Conservation (phyloP, 2,113 vertebrate species). For the Sander vitreus region DNA sequence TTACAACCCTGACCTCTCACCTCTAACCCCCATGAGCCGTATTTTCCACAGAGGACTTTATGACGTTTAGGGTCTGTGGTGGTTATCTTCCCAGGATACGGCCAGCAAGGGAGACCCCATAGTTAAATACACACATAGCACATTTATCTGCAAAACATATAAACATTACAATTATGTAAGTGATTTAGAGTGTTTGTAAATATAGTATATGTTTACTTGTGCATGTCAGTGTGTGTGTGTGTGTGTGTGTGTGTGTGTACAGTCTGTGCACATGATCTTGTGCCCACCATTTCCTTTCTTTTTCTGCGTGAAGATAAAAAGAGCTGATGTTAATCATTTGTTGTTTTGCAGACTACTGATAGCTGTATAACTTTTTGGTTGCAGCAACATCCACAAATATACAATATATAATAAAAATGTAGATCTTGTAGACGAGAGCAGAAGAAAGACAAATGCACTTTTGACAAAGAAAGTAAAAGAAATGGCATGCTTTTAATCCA, state of each 20-base stretch:
- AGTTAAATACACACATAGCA: constrained; percentile 69
- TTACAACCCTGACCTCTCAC: constrained; percentile 61
- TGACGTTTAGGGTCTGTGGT: constrained; percentile 35
- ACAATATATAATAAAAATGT: background rate
- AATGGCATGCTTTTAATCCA: constrained; percentile 22
- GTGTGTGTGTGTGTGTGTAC: background rate
- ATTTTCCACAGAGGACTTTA: constrained; percentile 71
- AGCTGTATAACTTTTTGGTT: background rate
- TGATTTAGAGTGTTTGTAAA: constrained; percentile 25
- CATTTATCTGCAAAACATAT: constrained; percentile 68
- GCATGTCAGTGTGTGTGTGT: background rate
- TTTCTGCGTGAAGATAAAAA: background rate
- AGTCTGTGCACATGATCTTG: background rate
- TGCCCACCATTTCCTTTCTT: background rate
- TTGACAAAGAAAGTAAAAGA: constrained; percentile 25
- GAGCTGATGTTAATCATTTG: constrained; percentile 13
- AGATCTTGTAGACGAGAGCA: constrained; percentile 25
- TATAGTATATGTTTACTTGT: constrained; percentile 29
- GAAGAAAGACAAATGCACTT: constrained; percentile 11
- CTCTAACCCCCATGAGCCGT: constrained; percentile 47
- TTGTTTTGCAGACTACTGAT: background rate
- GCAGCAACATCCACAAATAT: background rate
- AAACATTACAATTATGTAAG: constrained; percentile 64
- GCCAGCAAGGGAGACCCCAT: constrained; percentile 24
- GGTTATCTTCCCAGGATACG: constrained; percentile 76